Percentiles rank a stretch among this genome's conserved stretches.
These are phyloP conservation scores for Apamea monoglypha DNA, from an alignment of 2,888 invertebrate species.

Conservation along the genomic window DNA sequence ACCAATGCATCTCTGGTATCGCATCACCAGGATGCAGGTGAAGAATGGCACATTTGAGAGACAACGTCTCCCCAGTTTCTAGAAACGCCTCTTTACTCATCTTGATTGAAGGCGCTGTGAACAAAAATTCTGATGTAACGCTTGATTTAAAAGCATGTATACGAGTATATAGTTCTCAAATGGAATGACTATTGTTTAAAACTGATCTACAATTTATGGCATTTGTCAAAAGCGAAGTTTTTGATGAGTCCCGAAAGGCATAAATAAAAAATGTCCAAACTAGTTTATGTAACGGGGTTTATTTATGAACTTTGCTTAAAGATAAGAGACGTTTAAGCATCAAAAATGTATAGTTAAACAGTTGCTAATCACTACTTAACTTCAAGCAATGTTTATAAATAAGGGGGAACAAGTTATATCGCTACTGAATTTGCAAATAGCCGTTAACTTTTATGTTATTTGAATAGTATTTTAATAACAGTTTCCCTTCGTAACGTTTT, in stretches of 20 bases:
- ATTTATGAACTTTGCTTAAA: background rate
- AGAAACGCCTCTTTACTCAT: slow-evolving; percentile 86
- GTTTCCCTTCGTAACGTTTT: too few species aligned
- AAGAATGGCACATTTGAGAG: slow-evolving; percentile 83
- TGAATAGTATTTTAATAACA: background rate
- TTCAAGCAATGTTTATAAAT: background rate
- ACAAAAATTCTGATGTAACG: slow-evolving; percentile 39
- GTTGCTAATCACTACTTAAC: background rate
- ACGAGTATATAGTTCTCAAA: background rate
- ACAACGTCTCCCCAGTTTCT: slow-evolving; percentile 86
- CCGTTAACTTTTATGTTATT: background rate
- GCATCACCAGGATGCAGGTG: slow-evolving; percentile 80
- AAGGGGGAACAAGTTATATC: background rate
- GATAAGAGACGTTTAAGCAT: background rate
- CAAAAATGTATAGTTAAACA: background rate
- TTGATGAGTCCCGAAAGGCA: background rate
- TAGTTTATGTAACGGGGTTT: background rate
- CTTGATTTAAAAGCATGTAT: background rate
- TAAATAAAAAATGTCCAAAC: background rate
- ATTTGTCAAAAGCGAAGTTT: background rate
- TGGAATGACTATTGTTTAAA: background rate
- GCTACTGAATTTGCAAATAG: background rate
- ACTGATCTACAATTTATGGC: background rate
- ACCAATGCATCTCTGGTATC: slow-evolving; percentile 83
- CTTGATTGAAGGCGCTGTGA: slow-evolving; percentile 83